Evolutionary conservation across 2,113 vertebrate species (phyloP).

Genomic region (Cyphomyrus discorhynchus): DNA sequence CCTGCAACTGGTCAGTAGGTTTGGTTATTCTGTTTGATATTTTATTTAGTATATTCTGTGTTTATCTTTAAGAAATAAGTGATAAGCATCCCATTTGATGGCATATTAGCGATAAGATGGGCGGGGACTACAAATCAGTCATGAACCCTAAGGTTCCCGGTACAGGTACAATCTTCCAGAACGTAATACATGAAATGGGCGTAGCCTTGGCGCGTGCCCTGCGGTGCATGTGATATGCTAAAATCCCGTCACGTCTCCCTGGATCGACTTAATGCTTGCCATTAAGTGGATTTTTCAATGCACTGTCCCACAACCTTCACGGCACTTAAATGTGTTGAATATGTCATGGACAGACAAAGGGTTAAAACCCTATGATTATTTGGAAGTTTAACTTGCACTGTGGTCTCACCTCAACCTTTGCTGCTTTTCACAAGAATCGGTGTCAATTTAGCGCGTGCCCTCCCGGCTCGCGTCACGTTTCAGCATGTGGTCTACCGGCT

Average conservation of each 20-base stretch:
- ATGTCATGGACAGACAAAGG: neutral
- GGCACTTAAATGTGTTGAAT: neutral
- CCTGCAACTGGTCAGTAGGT: neutral
- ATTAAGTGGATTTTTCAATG: neutral
- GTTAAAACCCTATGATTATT: neutral
- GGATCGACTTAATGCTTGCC: too few species aligned
- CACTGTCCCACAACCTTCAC: neutral
- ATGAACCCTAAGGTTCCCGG: neutral
- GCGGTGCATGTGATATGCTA: neutral
- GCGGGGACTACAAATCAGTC: neutral
- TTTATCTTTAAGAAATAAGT: neutral
- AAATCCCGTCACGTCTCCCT: neutral
- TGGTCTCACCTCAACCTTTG: neutral
- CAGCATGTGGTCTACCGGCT: neutral
- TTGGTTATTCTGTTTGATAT: neutral
- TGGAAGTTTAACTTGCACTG: neutral
- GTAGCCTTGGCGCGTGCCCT: neutral
- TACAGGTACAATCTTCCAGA: neutral
- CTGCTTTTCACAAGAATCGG: neutral
- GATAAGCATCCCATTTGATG: neutral
- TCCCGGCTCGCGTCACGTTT: neutral
- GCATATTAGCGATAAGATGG: neutral
- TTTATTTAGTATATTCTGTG: neutral
- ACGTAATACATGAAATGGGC: neutral
- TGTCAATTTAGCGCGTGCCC: neutral